These are phyloP conservation scores for Petroica traversi DNA, from an alignment of 2,113 vertebrate species.

Conservation along the genomic window DNA sequence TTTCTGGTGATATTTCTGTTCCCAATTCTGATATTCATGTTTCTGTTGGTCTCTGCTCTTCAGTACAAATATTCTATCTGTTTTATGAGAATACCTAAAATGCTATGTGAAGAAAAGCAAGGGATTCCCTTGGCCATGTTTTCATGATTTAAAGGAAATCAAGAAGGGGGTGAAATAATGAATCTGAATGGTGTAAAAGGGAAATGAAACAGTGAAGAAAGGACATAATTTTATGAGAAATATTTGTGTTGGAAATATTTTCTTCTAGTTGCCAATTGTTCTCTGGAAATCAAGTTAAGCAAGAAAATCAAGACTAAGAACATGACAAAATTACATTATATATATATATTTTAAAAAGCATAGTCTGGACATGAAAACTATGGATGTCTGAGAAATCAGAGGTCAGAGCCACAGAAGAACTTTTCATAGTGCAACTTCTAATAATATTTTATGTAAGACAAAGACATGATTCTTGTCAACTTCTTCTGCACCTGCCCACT, in stretches of 20 bases:
- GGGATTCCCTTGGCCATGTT: neutral
- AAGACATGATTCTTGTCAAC: neutral
- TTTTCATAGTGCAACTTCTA: neutral
- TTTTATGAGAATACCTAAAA: neutral
- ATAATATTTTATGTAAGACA: neutral
- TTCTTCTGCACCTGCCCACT: neutral
- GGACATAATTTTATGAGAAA: neutral
- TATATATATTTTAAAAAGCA: too few relatives aligned
- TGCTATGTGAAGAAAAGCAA: neutral
- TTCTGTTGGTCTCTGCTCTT: neutral
- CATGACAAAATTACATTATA: neutral
- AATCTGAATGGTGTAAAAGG: neutral
- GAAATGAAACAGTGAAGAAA: neutral
- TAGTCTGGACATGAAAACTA: neutral
- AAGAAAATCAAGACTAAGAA: neutral
- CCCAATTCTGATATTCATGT: neutral
- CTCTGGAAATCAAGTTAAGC: neutral
- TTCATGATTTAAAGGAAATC: neutral
- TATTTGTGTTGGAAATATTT: neutral
- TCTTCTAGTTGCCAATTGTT: neutral
- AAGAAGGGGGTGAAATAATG: neutral
- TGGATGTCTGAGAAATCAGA: neutral
- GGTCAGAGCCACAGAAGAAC: neutral
- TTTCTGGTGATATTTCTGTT: neutral
- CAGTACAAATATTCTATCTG: neutral